Conservation (phyloP, 2,888 invertebrate species). For the Hemicrepidius hirtus region DNA sequence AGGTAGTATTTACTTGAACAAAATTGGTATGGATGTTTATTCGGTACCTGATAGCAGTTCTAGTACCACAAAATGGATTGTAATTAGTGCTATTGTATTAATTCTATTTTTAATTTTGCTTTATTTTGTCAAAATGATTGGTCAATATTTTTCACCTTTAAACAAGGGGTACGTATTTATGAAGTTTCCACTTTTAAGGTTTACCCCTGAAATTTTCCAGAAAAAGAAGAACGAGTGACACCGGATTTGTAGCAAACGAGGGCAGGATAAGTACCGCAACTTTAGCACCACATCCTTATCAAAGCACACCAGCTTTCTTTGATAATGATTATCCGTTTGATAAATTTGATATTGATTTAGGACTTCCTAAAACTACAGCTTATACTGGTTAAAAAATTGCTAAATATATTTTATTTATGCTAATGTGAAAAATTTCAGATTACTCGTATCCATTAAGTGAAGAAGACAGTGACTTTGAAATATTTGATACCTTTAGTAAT, state of each 20-base stretch:
- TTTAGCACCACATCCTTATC: conserved; percentile 51
- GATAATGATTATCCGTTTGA: conserved; percentile 46
- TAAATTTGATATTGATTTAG: conserved; percentile 45
- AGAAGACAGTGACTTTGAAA: conserved; percentile 35
- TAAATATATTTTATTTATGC: neutral
- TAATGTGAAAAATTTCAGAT: conserved; percentile 19
- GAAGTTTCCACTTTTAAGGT: too few relatives aligned
- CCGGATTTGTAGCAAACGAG: conserved; percentile 18
- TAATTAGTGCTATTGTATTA: conserved; percentile 38
- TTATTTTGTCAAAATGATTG: neutral
- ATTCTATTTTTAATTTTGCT: conserved; percentile 42
- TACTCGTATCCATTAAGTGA: conserved; percentile 31
- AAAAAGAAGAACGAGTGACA: conserved; percentile 34
- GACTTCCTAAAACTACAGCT: neutral
- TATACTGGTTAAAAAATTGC: neutral
- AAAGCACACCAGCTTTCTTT: conserved; percentile 55
- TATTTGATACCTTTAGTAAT: conserved; percentile 21
- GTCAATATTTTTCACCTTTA: neutral
- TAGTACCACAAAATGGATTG: conserved; percentile 44
- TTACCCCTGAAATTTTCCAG: too few relatives aligned
- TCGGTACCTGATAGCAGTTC: conserved; percentile 39
- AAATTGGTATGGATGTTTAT: conserved; percentile 43
- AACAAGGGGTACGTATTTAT: neutral
- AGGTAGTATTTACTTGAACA: conserved; percentile 36
- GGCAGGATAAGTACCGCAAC: conserved; percentile 35